Conservation (phyloP, 2,888 invertebrate genomes). For the Agriopis leucophaearia region DNA sequence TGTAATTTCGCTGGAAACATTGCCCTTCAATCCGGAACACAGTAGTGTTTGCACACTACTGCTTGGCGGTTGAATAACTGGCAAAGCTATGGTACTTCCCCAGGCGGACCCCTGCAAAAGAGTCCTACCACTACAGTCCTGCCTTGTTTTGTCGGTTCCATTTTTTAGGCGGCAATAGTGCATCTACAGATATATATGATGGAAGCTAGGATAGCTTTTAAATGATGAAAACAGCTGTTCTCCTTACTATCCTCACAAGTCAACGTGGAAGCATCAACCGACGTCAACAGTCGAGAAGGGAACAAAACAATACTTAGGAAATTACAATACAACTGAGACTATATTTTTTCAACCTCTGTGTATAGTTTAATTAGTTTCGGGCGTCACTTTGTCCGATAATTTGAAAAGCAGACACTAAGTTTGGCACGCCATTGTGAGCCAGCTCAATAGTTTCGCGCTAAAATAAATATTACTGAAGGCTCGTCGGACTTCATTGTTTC, state of each 20-base stretch:
- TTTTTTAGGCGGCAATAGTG: too few species aligned
- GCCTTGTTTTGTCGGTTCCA: too few species aligned
- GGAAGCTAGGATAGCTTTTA: too few species aligned
- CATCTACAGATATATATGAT: too few species aligned
- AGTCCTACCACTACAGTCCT: too few species aligned
- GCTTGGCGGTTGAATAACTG: too few species aligned
- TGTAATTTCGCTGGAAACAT: too few species aligned
- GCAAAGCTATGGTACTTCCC: too few species aligned
- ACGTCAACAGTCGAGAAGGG: slow-evolving; percentile 27
- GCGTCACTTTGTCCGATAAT: slow-evolving; percentile 41
- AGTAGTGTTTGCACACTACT: too few species aligned
- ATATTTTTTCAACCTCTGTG: slow-evolving; percentile 32
- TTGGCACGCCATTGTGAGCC: slow-evolving; percentile 38
- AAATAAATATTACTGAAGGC: slow-evolving; percentile 27
- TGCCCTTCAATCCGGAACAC: too few species aligned
- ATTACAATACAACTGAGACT: slow-evolving; percentile 35
- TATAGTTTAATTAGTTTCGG: slow-evolving; percentile 45
- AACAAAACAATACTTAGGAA: slow-evolving; percentile 24
- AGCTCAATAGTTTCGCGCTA: slow-evolving; percentile 30
- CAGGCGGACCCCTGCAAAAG: too few species aligned
- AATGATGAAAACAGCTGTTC: neutral
- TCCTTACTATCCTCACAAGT: neutral
- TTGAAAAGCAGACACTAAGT: slow-evolving; percentile 37
- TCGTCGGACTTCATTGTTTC: slow-evolving; percentile 32
- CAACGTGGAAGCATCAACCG: slow-evolving; percentile 25